Conservation (phyloP, 2,113 vertebrate genomes). For the Nycticebus coucang region DNA sequence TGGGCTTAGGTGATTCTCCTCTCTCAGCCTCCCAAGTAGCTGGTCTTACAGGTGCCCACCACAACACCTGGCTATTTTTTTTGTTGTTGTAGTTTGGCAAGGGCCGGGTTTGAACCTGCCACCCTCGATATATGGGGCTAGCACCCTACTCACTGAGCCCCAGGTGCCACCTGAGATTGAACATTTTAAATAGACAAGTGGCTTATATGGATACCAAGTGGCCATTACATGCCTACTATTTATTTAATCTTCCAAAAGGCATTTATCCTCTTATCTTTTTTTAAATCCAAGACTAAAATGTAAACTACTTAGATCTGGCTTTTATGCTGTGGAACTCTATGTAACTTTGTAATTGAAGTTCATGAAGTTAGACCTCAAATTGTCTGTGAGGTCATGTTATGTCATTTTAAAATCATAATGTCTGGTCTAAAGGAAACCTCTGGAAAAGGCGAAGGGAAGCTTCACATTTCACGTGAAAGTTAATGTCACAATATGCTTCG, state of each 20-base stretch:
- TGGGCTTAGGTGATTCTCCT: too few relatives aligned
- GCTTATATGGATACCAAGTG: too few relatives aligned
- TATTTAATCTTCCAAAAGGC: background rate
- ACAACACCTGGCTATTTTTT: too few relatives aligned
- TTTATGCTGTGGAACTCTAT: background rate
- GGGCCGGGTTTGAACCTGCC: too few relatives aligned
- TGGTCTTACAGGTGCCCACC: too few relatives aligned
- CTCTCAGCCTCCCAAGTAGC: too few relatives aligned
- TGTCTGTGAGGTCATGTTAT: constrained; percentile 41
- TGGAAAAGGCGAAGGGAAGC: background rate
- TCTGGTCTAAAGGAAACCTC: background rate
- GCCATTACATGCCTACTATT: background rate
- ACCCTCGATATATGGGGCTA: too few relatives aligned
- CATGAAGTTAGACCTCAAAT: constrained; percentile 30
- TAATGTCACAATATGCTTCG: background rate
- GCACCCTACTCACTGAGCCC: too few relatives aligned
- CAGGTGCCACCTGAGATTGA: background rate
- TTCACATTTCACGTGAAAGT: constrained; percentile 36
- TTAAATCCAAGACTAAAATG: background rate
- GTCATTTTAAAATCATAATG: constrained; percentile 53
- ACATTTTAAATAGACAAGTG: background rate
- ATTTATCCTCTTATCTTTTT: background rate
- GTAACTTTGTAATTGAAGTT: constrained; percentile 48
- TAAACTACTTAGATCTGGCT: constrained; percentile 18
- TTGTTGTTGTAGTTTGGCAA: too few relatives aligned